Conservation (phyloP, 2,797 vertebrate species). For the Anabas testudineus region DNA sequence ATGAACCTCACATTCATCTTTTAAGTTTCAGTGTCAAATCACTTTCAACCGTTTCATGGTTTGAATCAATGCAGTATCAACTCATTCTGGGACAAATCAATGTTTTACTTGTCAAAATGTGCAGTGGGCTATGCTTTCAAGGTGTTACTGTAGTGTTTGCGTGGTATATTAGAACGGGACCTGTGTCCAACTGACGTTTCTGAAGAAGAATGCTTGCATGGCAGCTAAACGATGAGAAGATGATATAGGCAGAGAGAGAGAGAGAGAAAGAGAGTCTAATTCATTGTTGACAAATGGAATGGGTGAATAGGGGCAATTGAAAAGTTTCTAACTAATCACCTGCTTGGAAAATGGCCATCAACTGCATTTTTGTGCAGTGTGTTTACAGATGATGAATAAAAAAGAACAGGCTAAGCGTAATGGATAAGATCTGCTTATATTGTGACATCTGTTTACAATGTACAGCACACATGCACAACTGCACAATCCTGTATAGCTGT, state of each 20-base stretch:
- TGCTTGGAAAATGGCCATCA: not conserved
- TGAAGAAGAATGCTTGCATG: conserved; percentile 30
- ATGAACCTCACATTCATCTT: not conserved
- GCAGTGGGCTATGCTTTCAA: conserved; percentile 1
- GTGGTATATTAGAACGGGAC: not conserved
- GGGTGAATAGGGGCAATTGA: too few species aligned
- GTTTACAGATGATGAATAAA: conserved; percentile 14
- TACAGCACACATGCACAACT: conserved; percentile 10
- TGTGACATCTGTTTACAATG: conserved; percentile 15
- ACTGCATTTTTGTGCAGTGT: conserved; percentile 5
- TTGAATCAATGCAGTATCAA: conserved; percentile 38
- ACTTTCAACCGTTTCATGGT: conserved; percentile 43
- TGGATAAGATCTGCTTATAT: conserved; percentile 8
- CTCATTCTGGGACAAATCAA: conserved; percentile 34
- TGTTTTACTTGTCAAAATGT: conserved; percentile 23
- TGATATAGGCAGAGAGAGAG: not conserved
- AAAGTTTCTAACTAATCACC: conserved; percentile 7
- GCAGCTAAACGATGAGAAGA: conserved; percentile 20
- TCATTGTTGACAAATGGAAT: too few species aligned
- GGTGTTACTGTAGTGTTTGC: not conserved
- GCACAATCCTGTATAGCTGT: not conserved
- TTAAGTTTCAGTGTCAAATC: not conserved
- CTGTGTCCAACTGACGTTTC: conserved; percentile 22
- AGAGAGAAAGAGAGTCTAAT: too few species aligned
- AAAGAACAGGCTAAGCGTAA: not conserved